Evolutionary conservation across 2,888 invertebrate genomes (phyloP).

Genomic region (Orthosia incerta): DNA sequence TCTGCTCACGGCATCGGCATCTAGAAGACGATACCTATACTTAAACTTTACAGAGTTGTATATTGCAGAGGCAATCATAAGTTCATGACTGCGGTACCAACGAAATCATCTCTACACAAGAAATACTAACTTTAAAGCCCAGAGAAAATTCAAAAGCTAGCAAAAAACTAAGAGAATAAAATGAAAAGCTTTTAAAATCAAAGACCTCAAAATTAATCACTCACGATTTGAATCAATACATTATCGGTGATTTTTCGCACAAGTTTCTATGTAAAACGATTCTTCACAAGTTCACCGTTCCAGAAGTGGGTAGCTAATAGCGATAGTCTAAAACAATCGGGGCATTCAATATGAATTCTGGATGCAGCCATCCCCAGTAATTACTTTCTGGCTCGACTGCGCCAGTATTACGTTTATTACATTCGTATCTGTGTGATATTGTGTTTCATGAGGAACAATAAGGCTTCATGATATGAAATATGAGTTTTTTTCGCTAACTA

Average conservation of each 20-base stretch:
- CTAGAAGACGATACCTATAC: too few relatives aligned
- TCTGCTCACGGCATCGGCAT: too few relatives aligned
- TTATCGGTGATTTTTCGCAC: background rate
- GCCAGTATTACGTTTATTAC: conserved; percentile 39
- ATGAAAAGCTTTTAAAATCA: too few relatives aligned
- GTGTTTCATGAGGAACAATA: conserved; percentile 5
- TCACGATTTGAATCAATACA: background rate
- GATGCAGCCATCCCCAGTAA: conserved; percentile 58
- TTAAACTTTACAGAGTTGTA: too few relatives aligned
- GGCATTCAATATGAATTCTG: conserved; percentile 57
- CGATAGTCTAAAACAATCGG: conserved; percentile 60
- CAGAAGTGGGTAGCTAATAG: conserved; percentile 19
- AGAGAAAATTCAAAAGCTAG: too few relatives aligned
- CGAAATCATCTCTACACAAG: too few relatives aligned
- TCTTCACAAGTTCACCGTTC: conserved; percentile 9
- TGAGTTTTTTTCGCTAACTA: background rate
- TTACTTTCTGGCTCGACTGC: conserved; percentile 53
- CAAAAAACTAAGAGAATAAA: too few relatives aligned
- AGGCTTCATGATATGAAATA: conserved; percentile 11
- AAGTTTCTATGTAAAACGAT: background rate
- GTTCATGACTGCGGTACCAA: too few relatives aligned
- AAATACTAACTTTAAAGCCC: too few relatives aligned
- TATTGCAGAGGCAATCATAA: too few relatives aligned
- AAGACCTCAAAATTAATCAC: background rate
- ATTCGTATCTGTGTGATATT: conserved; percentile 37